Conservation (phyloP, 37 sponge, comb jelly and placozoan genomes). For the Spongilla lacustris region DNA sequence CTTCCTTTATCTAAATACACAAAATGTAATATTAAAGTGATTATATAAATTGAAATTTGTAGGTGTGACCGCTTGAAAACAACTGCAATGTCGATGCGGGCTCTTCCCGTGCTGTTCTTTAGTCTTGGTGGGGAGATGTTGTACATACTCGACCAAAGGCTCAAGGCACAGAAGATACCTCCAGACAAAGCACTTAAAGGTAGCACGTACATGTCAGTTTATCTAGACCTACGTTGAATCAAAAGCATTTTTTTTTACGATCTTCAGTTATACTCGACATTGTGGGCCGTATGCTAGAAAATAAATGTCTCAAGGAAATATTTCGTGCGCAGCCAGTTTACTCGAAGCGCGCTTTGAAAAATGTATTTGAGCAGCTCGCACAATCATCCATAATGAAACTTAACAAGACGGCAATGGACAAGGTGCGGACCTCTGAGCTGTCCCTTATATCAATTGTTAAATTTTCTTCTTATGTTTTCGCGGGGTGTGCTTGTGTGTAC, state of each 20-base stretch:
- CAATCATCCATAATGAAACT: conserved; percentile 97
- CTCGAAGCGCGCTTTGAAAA: conserved; percentile 58
- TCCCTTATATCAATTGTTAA: no score
- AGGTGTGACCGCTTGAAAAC: neutral
- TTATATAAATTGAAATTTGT: neutral
- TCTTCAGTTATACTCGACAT: conserved; percentile 83
- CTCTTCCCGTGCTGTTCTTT: conserved; percentile 90
- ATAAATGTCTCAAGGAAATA: conserved; percentile 68
- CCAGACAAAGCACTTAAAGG: conserved; percentile 67
- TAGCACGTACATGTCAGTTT: no score
- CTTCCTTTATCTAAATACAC: no score
- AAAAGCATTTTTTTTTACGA: neutral
- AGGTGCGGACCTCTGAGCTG: conserved; percentile 25
- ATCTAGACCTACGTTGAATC: neutral
- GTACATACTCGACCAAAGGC: conserved; percentile 92
- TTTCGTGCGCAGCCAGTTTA: conserved; percentile 80
- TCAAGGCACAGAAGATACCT: conserved; percentile 76
- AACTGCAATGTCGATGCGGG: conserved; percentile 44
- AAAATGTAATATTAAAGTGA: no score
- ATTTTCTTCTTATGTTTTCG: no score
- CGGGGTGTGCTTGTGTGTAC: no score
- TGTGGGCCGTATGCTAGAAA: conserved; percentile 79
- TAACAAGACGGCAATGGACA: conserved; percentile 85
- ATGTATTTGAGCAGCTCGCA: conserved; percentile 82
- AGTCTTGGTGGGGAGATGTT: conserved; percentile 98